Conservation (phyloP, 2,888 invertebrate species). For the Himalopsyche tibetana region DNA sequence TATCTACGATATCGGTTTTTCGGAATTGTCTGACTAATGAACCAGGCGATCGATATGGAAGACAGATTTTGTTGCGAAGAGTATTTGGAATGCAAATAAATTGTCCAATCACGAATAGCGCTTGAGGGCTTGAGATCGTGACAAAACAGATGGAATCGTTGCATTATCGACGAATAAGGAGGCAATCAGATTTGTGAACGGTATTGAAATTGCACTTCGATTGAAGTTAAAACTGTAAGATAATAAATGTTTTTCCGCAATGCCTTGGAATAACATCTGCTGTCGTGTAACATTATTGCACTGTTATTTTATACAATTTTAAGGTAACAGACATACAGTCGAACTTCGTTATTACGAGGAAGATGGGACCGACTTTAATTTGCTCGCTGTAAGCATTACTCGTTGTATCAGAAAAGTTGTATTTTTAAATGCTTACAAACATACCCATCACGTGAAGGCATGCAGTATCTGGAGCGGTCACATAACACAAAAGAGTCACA, state of each 20-base stretch:
- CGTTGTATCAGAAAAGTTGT: no score
- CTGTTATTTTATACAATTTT: no score
- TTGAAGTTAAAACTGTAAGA: background rate
- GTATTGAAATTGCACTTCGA: constrained; percentile 16
- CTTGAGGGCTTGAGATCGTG: constrained; percentile 4
- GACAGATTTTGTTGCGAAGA: background rate
- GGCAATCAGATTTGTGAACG: constrained; percentile 39
- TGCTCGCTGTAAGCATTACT: no score
- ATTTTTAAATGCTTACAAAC: no score
- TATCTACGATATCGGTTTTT: no score
- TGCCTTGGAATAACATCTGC: constrained; percentile 24
- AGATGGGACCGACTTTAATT: no score
- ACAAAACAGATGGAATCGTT: constrained; percentile 17
- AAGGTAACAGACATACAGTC: no score
- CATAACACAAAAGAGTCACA: no score
- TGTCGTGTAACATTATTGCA: background rate
- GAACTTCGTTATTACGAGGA: no score
- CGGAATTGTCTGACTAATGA: no score
- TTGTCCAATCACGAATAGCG: constrained; percentile 31
- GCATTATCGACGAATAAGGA: constrained; percentile 40
- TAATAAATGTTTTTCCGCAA: background rate
- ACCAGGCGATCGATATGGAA: background rate
- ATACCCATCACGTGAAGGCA: no score
- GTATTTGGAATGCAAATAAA: constrained; percentile 36
- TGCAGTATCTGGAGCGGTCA: no score